phyloP scores from a whole-genome alignment of 2,888 invertebrate species.

The Melangyna quadrimaculata region DNA sequence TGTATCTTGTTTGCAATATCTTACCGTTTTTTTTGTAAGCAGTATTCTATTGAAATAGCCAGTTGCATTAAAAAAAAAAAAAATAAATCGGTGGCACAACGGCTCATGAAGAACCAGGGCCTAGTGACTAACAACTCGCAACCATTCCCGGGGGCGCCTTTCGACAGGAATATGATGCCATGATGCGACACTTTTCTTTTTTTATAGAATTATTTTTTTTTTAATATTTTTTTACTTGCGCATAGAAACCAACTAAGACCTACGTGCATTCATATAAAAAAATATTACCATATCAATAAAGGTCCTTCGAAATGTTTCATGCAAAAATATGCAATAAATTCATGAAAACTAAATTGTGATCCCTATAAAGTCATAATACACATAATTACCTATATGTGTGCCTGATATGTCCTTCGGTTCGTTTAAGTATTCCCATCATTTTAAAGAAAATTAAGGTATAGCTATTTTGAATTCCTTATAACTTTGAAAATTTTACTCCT shows the following conservation, averaged over 20 bases:
- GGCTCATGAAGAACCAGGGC: no score
- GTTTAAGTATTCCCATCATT: not conserved
- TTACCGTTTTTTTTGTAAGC: no score
- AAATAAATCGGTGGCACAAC: no score
- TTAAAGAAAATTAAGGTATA: not conserved
- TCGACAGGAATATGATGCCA: no score
- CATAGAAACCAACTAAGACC: not conserved
- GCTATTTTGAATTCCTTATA: not conserved
- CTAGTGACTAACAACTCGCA: no score
- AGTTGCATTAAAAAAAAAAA: no score
- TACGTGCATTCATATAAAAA: not conserved
- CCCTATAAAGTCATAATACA: not conserved
- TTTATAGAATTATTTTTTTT: no score
- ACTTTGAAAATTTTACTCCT: not conserved
- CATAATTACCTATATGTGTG: no score
- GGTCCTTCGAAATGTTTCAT: not conserved
- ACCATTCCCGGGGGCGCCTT: no score
- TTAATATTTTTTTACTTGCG: not conserved
- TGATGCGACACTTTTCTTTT: conserved; percentile 3
- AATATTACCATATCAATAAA: not conserved
- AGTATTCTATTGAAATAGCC: no score
- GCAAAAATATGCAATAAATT: conserved; percentile 5
- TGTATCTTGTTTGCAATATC: no score
- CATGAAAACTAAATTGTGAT: not conserved
- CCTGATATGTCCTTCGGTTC: not conserved